Percentiles rank a stretch among this genome's conserved stretches.
Conservation (phyloP, 1,140 invertebrate species). For the Pomacea maculata region DNA sequence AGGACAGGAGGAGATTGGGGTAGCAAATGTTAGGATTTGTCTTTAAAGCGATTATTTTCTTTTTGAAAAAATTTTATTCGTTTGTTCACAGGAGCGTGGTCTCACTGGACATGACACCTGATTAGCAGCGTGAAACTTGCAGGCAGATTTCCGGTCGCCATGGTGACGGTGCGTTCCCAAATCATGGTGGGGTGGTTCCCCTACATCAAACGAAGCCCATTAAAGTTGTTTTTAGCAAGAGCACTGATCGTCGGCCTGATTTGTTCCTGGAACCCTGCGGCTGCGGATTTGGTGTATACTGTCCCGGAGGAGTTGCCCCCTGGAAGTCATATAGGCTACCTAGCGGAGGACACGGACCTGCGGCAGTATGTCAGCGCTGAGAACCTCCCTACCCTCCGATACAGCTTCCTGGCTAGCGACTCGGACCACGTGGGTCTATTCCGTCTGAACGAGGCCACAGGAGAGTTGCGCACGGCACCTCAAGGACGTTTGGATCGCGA, state of each 20-base stretch:
- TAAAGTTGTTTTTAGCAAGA: not conserved
- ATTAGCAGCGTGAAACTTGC: not conserved
- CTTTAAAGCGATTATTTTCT: too few relatives aligned
- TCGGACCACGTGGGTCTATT: slow-evolving; percentile 33
- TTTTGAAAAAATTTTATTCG: not conserved
- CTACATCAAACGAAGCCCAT: not conserved
- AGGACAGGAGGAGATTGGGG: too few relatives aligned
- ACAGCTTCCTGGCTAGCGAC: slow-evolving; percentile 35
- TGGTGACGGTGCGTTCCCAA: not conserved
- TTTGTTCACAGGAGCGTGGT: not conserved
- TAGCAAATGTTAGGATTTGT: too few relatives aligned
- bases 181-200: not conserved
- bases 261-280: not conserved
- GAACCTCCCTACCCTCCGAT: slow-evolving; percentile 24
- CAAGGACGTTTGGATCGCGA: slow-evolving; percentile 36
- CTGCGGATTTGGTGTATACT: slow-evolving; percentile 26
- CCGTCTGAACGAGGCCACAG: slow-evolving; percentile 28
- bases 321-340: slow-evolving; percentile 40
- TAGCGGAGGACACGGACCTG: slow-evolving; percentile 32
- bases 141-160: not conserved
- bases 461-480: slow-evolving; percentile 29
- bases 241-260: not conserved
- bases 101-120: not conserved
- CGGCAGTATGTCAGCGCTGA: slow-evolving; percentile 22
- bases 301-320: slow-evolving; percentile 29